phyloP scores from a whole-genome alignment of 2,888 invertebrate genomes.

The Teleogryllus oceanicus region DNA sequence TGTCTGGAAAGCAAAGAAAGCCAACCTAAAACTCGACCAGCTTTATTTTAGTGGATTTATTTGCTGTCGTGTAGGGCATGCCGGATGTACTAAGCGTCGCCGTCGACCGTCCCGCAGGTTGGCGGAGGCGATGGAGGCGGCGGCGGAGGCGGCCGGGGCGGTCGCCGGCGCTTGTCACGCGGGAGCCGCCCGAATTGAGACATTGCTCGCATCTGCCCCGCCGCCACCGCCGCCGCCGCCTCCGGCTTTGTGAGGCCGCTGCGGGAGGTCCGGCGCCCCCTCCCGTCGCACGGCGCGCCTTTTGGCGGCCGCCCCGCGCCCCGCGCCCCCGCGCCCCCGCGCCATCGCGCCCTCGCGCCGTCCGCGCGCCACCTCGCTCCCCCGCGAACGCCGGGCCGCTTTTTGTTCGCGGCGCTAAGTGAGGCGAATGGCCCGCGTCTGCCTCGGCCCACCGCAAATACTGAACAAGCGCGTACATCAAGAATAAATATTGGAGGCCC shows the following conservation, averaged over 20 bases:
- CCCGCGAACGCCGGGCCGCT: not conserved
- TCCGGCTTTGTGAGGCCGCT: not conserved
- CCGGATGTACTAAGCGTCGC: constrained; percentile 2
- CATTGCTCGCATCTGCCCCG: constrained; percentile 9
- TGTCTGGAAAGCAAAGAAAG: constrained; percentile 27
- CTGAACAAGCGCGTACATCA: constrained; percentile 7
- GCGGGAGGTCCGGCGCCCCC: constrained; percentile 7
- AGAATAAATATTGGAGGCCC: constrained; percentile 8
- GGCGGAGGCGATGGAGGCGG: not conserved
- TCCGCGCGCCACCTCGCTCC: not conserved
- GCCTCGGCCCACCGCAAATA: constrained; percentile 9
- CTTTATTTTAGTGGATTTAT: constrained; percentile 18
- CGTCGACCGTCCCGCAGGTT: constrained; percentile 18
- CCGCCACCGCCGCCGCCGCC: not conserved
- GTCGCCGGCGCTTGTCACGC: constrained; percentile 6
- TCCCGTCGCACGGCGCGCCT: not conserved
- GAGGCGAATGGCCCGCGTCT: not conserved
- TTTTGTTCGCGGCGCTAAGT: not conserved
- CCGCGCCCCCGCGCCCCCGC: not conserved
- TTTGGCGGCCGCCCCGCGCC: not conserved
- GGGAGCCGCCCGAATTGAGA: not conserved
- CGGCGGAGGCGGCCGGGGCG: not conserved
- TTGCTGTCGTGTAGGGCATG: not conserved
- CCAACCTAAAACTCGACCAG: not conserved
- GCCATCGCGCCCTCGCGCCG: not conserved